phyloP scores from a whole-genome alignment of 1,140 invertebrate genomes.

The Cotesia chilonis region DNA sequence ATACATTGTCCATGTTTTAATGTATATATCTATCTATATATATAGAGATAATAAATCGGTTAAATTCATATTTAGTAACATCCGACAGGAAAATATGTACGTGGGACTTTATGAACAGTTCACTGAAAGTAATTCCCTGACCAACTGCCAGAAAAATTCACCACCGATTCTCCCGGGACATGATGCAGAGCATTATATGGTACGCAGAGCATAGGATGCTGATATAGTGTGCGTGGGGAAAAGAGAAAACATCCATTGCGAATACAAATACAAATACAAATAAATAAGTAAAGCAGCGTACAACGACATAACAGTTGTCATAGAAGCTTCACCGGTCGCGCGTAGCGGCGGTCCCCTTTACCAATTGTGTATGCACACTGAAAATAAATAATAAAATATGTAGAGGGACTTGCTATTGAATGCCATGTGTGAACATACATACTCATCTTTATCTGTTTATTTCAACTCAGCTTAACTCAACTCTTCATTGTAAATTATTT shows the following conservation, averaged over 20 bases:
- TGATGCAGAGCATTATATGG: neutral
- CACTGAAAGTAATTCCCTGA: neutral
- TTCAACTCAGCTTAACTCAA: neutral
- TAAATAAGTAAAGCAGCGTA: constrained; percentile 39
- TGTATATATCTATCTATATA: no score
- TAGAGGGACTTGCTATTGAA: constrained; percentile 25
- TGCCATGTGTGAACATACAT: constrained; percentile 13
- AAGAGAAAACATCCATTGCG: constrained; percentile 25
- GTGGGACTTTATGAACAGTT: constrained; percentile 5
- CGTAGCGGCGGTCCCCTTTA: neutral
- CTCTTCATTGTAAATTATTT: neutral
- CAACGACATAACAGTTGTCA: constrained; percentile 36
- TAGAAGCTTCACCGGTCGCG: constrained; percentile 7
- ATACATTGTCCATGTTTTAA: no score
- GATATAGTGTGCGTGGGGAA: neutral
- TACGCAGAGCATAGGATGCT: no score
- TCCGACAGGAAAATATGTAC: no score
- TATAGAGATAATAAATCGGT: no score
- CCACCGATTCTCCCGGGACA: constrained; percentile 3
- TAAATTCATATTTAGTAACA: no score
- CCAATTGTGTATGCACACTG: constrained; percentile 30
- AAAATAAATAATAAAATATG: constrained; percentile 42
- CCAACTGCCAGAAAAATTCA: neutral
- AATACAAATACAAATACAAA: neutral
- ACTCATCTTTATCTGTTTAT: constrained; percentile 3